Evolutionary conservation across 2,888 invertebrate genomes (phyloP).

Genomic region (Psylliodes chrysocephalus): DNA sequence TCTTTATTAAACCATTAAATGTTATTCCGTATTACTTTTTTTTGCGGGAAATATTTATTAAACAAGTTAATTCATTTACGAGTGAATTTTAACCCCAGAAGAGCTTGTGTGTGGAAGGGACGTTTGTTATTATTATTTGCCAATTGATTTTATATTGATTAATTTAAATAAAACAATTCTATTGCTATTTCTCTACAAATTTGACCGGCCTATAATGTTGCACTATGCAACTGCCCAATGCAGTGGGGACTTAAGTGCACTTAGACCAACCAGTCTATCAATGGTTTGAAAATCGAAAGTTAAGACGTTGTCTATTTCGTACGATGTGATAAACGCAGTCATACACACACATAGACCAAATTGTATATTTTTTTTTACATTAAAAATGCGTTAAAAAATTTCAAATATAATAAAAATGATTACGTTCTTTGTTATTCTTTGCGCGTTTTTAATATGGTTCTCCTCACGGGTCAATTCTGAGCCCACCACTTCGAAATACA

Average conservation of each 20-base stretch:
- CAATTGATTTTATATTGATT: too few species aligned
- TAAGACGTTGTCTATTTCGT: conserved; percentile 22
- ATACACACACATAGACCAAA: background rate
- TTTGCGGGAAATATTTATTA: too few species aligned
- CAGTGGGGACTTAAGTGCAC: conserved; percentile 29
- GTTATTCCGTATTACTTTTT: too few species aligned
- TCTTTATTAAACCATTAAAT: too few species aligned
- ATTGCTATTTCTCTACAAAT: too few species aligned
- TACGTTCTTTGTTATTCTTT: conserved; percentile 2
- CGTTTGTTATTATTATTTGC: too few species aligned
- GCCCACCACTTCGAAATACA: conserved; percentile 48
- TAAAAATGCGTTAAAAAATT: background rate
- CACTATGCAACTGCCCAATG: conserved; percentile 21
- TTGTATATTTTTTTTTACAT: background rate
- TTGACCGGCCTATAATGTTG: conserved; percentile 16
- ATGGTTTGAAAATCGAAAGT: conserved; percentile 49
- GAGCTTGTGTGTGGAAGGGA: too few species aligned
- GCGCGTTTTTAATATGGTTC: conserved; percentile 42
- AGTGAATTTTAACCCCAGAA: too few species aligned
- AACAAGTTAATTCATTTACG: too few species aligned
- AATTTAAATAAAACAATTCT: too few species aligned
- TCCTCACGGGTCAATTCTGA: conserved; percentile 37
- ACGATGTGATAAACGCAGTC: conserved; percentile 15
- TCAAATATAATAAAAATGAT: background rate
- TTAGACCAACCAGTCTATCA: conserved; percentile 33